phyloP scores from a whole-genome alignment of 2,888 invertebrate genomes.

The Scotopteryx bipunctaria region DNA sequence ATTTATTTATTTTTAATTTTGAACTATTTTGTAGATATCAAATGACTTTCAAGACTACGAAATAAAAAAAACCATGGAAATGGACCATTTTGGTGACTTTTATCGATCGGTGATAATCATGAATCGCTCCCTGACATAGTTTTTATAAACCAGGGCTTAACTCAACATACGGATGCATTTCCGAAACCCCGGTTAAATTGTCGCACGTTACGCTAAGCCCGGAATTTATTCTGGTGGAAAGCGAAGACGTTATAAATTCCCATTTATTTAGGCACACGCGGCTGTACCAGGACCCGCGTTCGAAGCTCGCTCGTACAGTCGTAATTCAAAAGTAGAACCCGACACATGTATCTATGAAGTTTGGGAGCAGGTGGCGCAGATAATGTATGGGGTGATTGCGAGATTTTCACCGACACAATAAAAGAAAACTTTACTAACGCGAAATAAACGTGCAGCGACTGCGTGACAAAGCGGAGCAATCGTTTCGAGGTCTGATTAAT shows the following conservation, averaged over 20 bases:
- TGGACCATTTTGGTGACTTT: too few relatives aligned
- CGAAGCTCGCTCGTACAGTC: slow-evolving; percentile 26
- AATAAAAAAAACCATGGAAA: too few relatives aligned
- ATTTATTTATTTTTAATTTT: too few relatives aligned
- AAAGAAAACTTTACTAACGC: slow-evolving; percentile 31
- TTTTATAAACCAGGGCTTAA: not conserved
- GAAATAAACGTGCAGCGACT: slow-evolving; percentile 29
- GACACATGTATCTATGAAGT: slow-evolving; percentile 57
- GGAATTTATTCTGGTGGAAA: slow-evolving; percentile 47
- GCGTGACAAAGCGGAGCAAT: slow-evolving; percentile 33
- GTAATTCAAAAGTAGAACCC: slow-evolving; percentile 57
- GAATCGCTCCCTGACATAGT: not conserved
- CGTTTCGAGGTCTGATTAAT: slow-evolving; percentile 34
- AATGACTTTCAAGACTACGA: too few relatives aligned
- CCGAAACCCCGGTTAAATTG: slow-evolving; percentile 18
- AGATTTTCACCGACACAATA: slow-evolving; percentile 33
- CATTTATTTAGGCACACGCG: slow-evolving; percentile 65
- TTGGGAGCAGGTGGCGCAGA: slow-evolving; percentile 61
- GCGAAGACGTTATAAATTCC: slow-evolving; percentile 63
- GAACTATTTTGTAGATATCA: too few relatives aligned
- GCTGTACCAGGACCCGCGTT: slow-evolving; percentile 51
- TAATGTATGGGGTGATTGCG: slow-evolving; percentile 41
- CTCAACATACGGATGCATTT: slow-evolving; percentile 18
- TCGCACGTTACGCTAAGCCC: slow-evolving; percentile 28
- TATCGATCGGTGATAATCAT: too few relatives aligned